Percentiles rank a stretch among this genome's conserved stretches.
Evolutionary conservation across 2,797 vertebrate species (phyloP).

Genomic region (Stomatorhinus walkeri): DNA sequence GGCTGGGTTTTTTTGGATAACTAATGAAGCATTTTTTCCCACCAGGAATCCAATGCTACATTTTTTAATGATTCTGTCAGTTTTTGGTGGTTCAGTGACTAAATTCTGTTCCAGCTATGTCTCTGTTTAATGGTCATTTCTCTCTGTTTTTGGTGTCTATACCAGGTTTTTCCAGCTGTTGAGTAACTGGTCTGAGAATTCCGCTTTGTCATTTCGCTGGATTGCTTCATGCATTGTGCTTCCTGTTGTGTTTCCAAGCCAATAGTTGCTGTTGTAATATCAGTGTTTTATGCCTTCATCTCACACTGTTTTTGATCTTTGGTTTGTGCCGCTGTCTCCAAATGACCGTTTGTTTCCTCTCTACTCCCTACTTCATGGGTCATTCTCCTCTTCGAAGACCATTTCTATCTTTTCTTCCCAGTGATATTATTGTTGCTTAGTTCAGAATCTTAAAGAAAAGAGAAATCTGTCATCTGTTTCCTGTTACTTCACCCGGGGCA

Average conservation of each 20-base stretch:
- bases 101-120: neutral
- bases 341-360: neutral
- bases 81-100: neutral
- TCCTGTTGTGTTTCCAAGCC: constrained; percentile 12
- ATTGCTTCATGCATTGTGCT: neutral
- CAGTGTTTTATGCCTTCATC: neutral
- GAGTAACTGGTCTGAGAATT: constrained; percentile 8
- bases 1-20: neutral
- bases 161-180: constrained; percentile 16
- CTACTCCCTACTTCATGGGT: neutral
- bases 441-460: neutral
- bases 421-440: neutral
- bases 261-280: neutral
- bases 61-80: constrained; percentile 8
- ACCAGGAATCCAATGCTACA: neutral
- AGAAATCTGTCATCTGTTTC: neutral
- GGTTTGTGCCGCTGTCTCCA: neutral
- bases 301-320: neutral
- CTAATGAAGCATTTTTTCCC: neutral
- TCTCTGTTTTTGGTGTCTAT: neutral
- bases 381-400: neutral
- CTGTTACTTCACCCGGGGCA: constrained; percentile 12
- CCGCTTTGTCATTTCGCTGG: neutral
- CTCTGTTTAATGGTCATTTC: neutral
- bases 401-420: neutral